phyloP scores from a whole-genome alignment of 2,113 vertebrate species.

The Ctenodactylus gundi region DNA sequence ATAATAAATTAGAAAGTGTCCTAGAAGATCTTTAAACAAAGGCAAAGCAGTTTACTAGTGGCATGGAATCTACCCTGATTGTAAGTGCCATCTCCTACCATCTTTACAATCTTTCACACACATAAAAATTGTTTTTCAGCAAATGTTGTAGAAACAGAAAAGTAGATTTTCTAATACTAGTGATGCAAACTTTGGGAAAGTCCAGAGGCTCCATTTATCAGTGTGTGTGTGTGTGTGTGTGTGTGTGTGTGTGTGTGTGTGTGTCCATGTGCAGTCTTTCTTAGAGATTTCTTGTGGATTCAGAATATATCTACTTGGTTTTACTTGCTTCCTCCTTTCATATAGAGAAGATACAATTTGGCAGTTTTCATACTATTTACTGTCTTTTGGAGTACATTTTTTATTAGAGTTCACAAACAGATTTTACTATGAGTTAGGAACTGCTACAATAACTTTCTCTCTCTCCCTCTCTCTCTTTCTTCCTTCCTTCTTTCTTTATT shows the following conservation, averaged over 20 bases:
- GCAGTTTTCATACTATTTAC: not conserved
- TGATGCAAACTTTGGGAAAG: not conserved
- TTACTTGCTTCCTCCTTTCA: not conserved
- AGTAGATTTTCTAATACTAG: not conserved
- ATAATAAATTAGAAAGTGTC: rapidly evolving
- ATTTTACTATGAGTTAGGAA: not conserved
- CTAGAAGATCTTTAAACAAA: not conserved
- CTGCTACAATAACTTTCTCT: too few relatives aligned
- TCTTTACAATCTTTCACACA: not conserved
- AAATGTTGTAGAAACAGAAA: not conserved
- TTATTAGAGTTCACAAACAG: not conserved
- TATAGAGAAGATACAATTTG: not conserved
- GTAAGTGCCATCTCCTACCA: not conserved
- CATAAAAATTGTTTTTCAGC: not conserved
- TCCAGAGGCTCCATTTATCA: too few relatives aligned
- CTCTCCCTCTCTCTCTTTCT: too few relatives aligned
- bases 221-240: not conserved
- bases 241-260: not conserved
- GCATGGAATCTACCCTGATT: not conserved
- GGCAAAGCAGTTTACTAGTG: not conserved
- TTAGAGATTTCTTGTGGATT: not conserved
- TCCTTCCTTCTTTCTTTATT: too few relatives aligned
- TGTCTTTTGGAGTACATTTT: not conserved
- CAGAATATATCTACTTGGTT: not conserved
- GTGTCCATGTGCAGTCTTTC: not conserved